Conservation (phyloP, 2,888 invertebrate genomes). For the Sturmia bella region DNA sequence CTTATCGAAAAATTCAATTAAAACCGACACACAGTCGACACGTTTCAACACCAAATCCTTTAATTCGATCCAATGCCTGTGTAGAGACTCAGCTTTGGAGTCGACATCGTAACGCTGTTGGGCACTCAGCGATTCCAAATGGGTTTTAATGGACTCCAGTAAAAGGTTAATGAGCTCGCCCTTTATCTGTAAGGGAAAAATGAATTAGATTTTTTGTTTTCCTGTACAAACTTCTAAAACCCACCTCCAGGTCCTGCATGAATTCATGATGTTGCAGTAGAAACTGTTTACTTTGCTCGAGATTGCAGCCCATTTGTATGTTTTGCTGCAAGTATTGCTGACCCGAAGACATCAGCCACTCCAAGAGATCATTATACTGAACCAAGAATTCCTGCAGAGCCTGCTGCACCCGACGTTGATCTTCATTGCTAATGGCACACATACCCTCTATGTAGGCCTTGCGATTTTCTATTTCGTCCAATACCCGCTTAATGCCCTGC, state of each 20-base stretch:
- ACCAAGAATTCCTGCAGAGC: conserved; percentile 87
- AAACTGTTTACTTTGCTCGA: conserved; percentile 87
- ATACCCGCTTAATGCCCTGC: conserved; percentile 85
- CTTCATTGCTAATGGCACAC: conserved; percentile 87
- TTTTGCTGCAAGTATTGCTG: conserved; percentile 88
- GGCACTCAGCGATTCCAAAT: conserved; percentile 86
- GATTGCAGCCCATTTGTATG: conserved; percentile 88
- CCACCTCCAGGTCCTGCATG: conserved; percentile 86
- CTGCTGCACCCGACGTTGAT: conserved; percentile 86
- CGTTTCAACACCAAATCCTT: conserved; percentile 85
- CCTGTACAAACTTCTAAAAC: neutral
- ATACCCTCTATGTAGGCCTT: conserved; percentile 86
- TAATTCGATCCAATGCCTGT: conserved; percentile 85
- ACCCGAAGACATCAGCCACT: conserved; percentile 89
- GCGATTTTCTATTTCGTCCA: conserved; percentile 89
- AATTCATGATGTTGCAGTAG: conserved; percentile 88
- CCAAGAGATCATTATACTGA: conserved; percentile 86
- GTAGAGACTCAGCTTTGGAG: conserved; percentile 85
- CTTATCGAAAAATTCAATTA: conserved; percentile 88
- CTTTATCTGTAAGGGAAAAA: conserved; percentile 83
- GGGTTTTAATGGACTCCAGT: conserved; percentile 85
- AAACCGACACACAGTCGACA: conserved; percentile 86
- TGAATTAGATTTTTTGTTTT: neutral
- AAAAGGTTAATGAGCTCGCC: conserved; percentile 87
- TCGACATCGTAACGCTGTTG: conserved; percentile 85